Evolutionary conservation across 2,113 vertebrate species (phyloP), one percentile per base, ranked within the genome.

Genomic region (Salvelinus alpinus): DNA sequence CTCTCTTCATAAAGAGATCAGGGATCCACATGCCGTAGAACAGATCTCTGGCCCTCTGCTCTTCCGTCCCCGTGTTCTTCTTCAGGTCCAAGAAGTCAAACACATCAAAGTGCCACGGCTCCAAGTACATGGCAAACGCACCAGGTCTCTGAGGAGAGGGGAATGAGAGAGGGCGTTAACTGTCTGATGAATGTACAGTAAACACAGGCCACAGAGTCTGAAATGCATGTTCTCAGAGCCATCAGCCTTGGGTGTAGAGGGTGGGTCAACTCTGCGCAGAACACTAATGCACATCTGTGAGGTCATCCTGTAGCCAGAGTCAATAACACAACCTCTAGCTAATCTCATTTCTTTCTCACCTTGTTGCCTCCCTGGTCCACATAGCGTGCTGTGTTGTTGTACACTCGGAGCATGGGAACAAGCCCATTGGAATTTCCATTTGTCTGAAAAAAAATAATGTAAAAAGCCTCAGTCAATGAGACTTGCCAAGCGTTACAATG

Each of bases 351-450:
- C 64, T 65, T 54, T 22, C 71, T 68, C 82, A 99, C 97, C 96
- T 99, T 99, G 91, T 99, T 99, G 24, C 97, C 97, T 0, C 97
- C 97, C 70, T 99, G 97, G 77, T 99, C 97, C 81, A 99, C 97
- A 7, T 99, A 99, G 1, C 97, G 96, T 7, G 97, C 96, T 0
- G 97, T 99, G 89, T 99, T 98, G 85, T 99, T 99, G 89, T 97
- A 99, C 3, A 99, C 97, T 60, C 97, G 92, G 65, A 99, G 93
- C 97, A 99, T 99, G 0, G 97, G 97, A 27, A 99, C 97, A 3
- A 99, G 89, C 44, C 97, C 97, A 1, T 99, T 99, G 70, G 97
- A 98, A 59, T 89, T 95, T 0, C 97, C 97, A 9, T 98, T 99
- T 1, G 97, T 99, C 97, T 99, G 87, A 92, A 72, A 72, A 20